Evolutionary conservation across 2,888 invertebrate genomes (phyloP), one percentile per base, ranked within the genome.

Genomic region (Hetaerina titia): DNA sequence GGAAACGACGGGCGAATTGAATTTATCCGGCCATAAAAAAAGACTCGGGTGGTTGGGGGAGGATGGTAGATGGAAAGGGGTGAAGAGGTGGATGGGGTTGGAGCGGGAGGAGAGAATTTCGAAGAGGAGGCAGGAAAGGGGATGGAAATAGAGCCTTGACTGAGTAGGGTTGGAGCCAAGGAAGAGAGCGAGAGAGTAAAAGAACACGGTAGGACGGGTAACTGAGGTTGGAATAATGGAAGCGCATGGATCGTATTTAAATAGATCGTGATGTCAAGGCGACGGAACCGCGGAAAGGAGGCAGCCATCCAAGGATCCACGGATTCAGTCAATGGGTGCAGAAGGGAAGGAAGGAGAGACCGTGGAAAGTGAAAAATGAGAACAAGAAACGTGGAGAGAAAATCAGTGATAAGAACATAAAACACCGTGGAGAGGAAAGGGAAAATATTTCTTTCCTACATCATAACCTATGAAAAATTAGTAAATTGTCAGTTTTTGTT

Each of bases 231-330:
- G 90, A 45, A 90, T 90, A 60, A 92, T 74, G 92, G 69, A n/a
- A 60, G 64, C 90, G 31, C 64, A 90, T 90, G 90, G 63, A 90
- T 90, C 64, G 90, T 90, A 90, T 90, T 90, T 90, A 90, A 90
- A 90, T 90, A 64, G 90, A 63, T 45, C 31, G 45, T 31, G 90
- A 90, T 90, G 90, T 90, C 90, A 90, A 90, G 90, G 63, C 90
- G 63, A 90, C 90, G 90, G 60, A 58, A 25, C 45, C 90, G 90
- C 60, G 25, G 90, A 90, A 90, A 90, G 90, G 63, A 45, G 8
- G 90, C 90, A 45, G 45, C 58, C 90, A 64, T 17, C 90, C 90
- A 22, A 64, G 63, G 31, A 60, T 64, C 69, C 69, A 22, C 69
- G 90, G 31, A 90, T 63, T 19, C 69, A 69, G 64, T 64, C 60